Base-by-base conservation (phyloP, 1,140 invertebrate genomes). In the Venturia canescens region DNA sequence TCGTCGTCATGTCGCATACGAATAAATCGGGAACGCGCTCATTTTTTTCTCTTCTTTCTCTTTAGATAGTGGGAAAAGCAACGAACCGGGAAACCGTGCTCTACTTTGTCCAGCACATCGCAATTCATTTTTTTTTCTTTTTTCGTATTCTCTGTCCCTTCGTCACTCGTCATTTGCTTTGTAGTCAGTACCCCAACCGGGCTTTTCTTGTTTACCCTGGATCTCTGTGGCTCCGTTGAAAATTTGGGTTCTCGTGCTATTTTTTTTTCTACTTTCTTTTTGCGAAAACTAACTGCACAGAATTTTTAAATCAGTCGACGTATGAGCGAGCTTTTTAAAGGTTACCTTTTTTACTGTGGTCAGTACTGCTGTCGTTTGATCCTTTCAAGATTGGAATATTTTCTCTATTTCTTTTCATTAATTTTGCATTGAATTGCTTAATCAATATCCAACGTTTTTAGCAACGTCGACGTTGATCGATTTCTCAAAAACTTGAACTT, bases 151-250 rank as follows among this genome's bases (percentile, higher is more conserved):
- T 63, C 60, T 3, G 23, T 63, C 60, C n/a, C 60, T 26, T 23
- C 60, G 23, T 63, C 60, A 63, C 60, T 63, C 38, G 38, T 44
- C 60, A 63, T 63, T 63, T 63, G 60, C 60, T 63, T 63, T 63
- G 60, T 63, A 63, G 60, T 63, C 23, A 13, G 23, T 26, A 63
- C 1, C 60, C 1, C 60, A 13, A 27, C 60, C 21, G 7, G 60
- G 23, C 27, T 63, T 27, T 26, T 26, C 23, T 13, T 63, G 21
- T 63, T 63, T 63, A 63, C 60, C 23, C 21, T 63, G 23, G 13
- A 23, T 26, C 60, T 23, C 23, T 26, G 2, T 63, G 60, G 21
- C 60, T 23, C 3, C 1, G 60, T 13, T 16, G 27, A 7, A 63
- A 63, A 63, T 63, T 63, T 63, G 23, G 11, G 2, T 4, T 63